A percentile compares a stretch with the other conserved stretches of the same genome.
phyloP scores from a whole-genome alignment of 2,797 vertebrate species.

The Gallinago nigripennis region DNA sequence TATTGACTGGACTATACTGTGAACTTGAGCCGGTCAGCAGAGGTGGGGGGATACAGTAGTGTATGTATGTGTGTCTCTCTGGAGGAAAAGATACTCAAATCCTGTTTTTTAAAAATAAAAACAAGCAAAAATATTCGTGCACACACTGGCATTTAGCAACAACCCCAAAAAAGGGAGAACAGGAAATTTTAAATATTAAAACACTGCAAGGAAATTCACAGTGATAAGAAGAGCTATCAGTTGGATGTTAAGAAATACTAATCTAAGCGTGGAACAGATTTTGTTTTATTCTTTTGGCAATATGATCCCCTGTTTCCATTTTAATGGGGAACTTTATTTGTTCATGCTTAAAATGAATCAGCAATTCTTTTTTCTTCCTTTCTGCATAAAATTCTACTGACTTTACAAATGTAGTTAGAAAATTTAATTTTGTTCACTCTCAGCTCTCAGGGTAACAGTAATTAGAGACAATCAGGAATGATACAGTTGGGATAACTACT shows the following conservation, averaged over 20 bases:
- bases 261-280: background rate
- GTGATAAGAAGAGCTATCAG: background rate
- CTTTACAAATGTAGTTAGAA: background rate
- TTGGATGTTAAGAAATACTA: background rate
- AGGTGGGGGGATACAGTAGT: rapidly evolving
- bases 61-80: background rate
- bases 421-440: background rate
- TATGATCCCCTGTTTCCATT: background rate
- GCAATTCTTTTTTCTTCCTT: background rate
- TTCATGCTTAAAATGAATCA: background rate
- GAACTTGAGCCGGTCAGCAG: background rate
- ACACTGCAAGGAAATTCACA: background rate
- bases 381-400: background rate
- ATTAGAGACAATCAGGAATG: background rate
- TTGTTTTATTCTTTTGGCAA: background rate
- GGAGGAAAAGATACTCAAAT: background rate
- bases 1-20: background rate
- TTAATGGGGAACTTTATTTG: background rate
- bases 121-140: background rate
- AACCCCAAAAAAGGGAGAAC: background rate
- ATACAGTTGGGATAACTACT: background rate
- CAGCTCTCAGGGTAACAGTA: background rate
- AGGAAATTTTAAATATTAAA: background rate
- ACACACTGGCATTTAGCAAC: background rate
- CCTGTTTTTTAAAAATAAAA: background rate